Conservation (phyloP, 2,113 vertebrate genomes). For the Tetrax tetrax region DNA sequence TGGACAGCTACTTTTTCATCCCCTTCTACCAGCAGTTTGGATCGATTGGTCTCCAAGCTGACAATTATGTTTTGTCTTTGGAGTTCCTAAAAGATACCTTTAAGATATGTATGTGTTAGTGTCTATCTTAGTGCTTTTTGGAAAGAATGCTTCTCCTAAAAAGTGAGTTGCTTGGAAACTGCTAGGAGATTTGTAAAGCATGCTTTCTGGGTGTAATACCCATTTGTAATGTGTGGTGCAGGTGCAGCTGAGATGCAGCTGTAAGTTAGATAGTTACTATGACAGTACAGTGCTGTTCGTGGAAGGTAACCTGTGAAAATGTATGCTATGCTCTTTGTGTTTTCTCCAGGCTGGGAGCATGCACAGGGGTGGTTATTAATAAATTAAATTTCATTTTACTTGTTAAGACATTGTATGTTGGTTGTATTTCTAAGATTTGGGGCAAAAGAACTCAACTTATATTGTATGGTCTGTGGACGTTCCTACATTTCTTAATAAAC, state of each 20-base stretch:
- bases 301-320: neutral
- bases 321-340: neutral
- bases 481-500: neutral
- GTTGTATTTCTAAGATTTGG: neutral
- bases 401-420: neutral
- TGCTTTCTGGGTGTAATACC: neutral
- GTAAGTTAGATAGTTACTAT: neutral
- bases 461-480: neutral
- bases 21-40: neutral
- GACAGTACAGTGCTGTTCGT: neutral
- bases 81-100: neutral
- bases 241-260: neutral
- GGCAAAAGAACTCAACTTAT: accelerated
- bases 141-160: neutral
- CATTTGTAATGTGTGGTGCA: neutral
- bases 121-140: neutral
- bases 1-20: neutral
- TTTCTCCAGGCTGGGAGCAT: neutral
- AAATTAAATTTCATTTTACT: neutral
- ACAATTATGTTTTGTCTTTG: neutral
- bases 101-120: neutral
- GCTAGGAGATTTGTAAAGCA: neutral
- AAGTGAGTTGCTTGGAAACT: neutral
- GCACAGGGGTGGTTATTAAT: neutral
- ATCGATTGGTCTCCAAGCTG: neutral